Percentiles rank a stretch among this genome's conserved stretches.
phyloP scores from a whole-genome alignment of 2,797 vertebrate species.

The Anabas testudineus region DNA sequence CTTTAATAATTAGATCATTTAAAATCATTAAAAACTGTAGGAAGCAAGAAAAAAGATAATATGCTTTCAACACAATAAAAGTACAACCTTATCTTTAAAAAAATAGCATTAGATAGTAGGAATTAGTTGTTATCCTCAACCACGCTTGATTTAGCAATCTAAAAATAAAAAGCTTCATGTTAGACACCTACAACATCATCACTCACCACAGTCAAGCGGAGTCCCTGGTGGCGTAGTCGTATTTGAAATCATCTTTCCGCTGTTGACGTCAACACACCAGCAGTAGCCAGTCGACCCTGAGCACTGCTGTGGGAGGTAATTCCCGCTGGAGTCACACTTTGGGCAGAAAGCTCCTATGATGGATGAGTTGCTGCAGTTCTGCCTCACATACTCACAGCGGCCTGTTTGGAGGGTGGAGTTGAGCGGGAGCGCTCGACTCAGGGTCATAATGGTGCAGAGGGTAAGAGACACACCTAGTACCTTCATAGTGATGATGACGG shows the following conservation, averaged over 20 bases:
- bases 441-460: neutral
- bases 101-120: no score
- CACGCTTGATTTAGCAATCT: no score
- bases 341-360: slow-evolving; percentile 10
- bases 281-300: neutral
- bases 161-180: no score
- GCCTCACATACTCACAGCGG: neutral
- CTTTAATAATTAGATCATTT: no score
- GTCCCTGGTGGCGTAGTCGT: neutral
- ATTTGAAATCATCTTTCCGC: slow-evolving; percentile 9
- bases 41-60: no score
- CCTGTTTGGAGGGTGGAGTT: neutral
- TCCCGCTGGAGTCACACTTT: slow-evolving; percentile 4
- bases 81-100: no score
- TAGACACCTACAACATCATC: no score
- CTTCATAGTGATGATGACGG: slow-evolving; percentile 10
- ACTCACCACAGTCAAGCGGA: slow-evolving; percentile 5
- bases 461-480: neutral
- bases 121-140: no score
- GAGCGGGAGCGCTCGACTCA: fast-evolving
- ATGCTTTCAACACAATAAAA: no score
- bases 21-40: no score
- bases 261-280: slow-evolving; percentile 49
- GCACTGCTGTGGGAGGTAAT: slow-evolving; percentile 53
- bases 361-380: fast-evolving